Base-by-base conservation (phyloP, 2,113 vertebrate species). In the Limanda limanda region DNA sequence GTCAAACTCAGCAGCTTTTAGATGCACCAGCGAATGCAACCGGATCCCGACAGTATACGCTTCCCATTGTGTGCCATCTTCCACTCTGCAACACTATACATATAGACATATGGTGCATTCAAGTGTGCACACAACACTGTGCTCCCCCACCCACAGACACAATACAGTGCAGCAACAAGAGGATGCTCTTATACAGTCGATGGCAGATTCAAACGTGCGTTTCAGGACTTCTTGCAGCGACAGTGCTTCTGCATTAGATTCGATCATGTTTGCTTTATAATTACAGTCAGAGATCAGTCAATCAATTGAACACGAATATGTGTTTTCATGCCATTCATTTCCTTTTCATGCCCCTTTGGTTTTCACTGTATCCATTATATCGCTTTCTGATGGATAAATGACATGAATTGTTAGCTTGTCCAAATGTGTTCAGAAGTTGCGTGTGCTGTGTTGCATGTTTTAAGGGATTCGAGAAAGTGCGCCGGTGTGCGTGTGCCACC, bases 71-170 rank as follows among this genome's bases (percentile, higher is more conserved):
- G 78, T 61, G 17, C 48, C 37, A 9, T 57, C 23, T 71, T 83
- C 42, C 60, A 24, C 67, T 61, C 51, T 89, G 89, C 87, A 91
- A 92, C 83, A 88, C 72, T 81, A 90, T 82, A 86, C 78, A 70
- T 25, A 59, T 52, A 87, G 77, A 85, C 70, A 74, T 69, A 64
- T 60, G 54, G 68, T 35, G 25, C 51, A 67, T 62, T 15, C 17
- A 25, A 57, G 23, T 17, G 7, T 47, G 23, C 60, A 42, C 42
- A 56, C 70, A 66, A 67, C 61, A 79, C 65, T 8, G 18, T 20
- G 63, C 37, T 21, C 8, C 59, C 64, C 55, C 62, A n/a, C 52
- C 56, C 47, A 57, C 52, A 64, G 74, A 74, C 81, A 83, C 76
- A 68, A 37, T 57, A 67, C 17, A 72, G 65, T 67, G 70, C 71